Evolutionary conservation across 1,140 invertebrate genomes (phyloP), one percentile per base, ranked within the genome.

Genomic region (Pentalonia nigronervosa): DNA sequence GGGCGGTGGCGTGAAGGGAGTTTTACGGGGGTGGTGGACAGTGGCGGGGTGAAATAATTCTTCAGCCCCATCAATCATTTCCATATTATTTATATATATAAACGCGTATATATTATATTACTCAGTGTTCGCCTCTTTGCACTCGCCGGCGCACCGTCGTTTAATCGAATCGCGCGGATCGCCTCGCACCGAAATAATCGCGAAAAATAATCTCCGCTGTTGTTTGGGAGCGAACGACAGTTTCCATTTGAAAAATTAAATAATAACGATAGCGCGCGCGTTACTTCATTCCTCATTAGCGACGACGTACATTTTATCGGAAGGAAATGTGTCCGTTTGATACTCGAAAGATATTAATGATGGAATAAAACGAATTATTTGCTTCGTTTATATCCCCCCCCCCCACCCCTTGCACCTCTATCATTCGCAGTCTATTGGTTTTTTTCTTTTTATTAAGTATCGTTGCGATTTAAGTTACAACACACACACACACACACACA

Each of bases 171-270:
- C 25, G 11, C 47, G 47, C 11, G 1, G 41, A 47, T 86, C 17
- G 45, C 45, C 23, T 86, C 30, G 25, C 23, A 8, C 25, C 45
- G 8, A 86, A 20, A 84, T 84, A 34, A 87, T 87, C 86, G 86
- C 2, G 48, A 87, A 48, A 86, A 47, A 86, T 86, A 86, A 87
- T 89, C 88, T 89, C 48, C 21, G 11, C 48, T 30, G 47, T 87
- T 88, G 47, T 34, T 88, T 53, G 48, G 20, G 8, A 41, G 48
- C 23, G 34, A 89, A 89, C 14, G 88, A 56, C 50, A 89, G n/a
- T 89, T 89, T 89, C n/a, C 88, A 25, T 53, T 56, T 56, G 50
- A 89, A 56, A 56, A 89, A 89, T 89, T 89, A 89, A 56, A 89
- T 89, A 56, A 89, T 89, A 56, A 89, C n/a, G 48, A 89, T 89